These are phyloP conservation scores for Patagioenas fasciata DNA, from an alignment of 2,113 vertebrate genomes.

Conservation along the genomic window DNA sequence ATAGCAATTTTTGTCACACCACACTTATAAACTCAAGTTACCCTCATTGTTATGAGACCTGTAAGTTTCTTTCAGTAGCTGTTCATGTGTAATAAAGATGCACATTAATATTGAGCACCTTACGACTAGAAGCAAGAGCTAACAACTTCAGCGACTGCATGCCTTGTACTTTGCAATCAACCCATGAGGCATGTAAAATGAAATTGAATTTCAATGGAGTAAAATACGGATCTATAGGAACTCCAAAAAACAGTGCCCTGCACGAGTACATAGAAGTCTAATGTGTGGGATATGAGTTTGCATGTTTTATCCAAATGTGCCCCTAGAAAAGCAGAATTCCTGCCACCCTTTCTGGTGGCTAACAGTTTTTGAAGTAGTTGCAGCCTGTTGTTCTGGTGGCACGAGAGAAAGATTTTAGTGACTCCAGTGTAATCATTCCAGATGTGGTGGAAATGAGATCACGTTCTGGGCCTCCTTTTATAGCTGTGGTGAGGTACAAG, in stretches of 20 bases:
- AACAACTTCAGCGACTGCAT: not conserved
- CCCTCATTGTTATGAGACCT: not conserved
- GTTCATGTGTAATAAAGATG: not conserved
- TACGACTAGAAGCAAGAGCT: not conserved
- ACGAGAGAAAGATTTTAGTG: not conserved
- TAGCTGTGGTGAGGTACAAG: not conserved
- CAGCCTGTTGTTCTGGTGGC: not conserved
- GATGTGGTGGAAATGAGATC: conserved; percentile 20
- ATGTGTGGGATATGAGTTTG: not conserved
- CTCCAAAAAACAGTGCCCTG: not conserved
- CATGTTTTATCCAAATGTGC: not conserved
- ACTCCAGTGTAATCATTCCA: conserved; percentile 18
- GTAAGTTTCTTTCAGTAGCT: not conserved
- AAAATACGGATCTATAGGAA: not conserved
- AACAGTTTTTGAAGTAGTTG: not conserved
- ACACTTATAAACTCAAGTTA: not conserved
- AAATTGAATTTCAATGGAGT: not conserved
- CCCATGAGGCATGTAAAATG: not conserved
- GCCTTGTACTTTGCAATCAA: not conserved
- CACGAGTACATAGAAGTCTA: not conserved
- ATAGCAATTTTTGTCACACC: not conserved
- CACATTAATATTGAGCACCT: not conserved
- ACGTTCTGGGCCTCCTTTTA: not conserved
- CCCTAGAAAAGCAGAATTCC: not conserved
- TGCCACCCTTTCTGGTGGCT: not conserved